Evolutionary conservation across 2,113 vertebrate species (phyloP), one percentile per base, ranked within the genome.

Genomic region (Tragelaphus buxtoni): DNA sequence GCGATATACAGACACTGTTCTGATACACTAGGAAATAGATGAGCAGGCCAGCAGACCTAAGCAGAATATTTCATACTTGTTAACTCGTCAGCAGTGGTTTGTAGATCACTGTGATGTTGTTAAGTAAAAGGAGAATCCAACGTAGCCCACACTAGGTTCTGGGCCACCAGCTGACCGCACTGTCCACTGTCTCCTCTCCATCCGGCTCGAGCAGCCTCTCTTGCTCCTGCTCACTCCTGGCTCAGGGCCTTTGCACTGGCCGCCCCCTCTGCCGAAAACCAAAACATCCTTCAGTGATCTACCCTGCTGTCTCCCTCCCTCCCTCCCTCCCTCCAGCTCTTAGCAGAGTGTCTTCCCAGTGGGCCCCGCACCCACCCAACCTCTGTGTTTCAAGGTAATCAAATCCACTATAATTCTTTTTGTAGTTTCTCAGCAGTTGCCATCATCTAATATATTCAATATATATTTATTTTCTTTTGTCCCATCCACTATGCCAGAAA

Each of bases 341-440:
- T 47, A 77, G 84, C 49, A 79, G 24, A 89, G 30, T 35, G 30
- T 79, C 55, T 45, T 51, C 32, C 56, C 65, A 28, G 16, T 49
- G 47, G 11, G 3, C 5, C 5, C 35, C 0, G 0, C 4, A 22
- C 47, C 47, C 3, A 7, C 26, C 51, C 35, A 65, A 10, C 28
- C 20, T 47, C 72, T 90, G 11, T 77, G 18, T 35, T 96, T 77
- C 60, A 77, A 55, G n/a, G 32, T 61, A 87, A 47, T 39, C 56
- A 65, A 58, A 45, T 2, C 35, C 53, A 76, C 39, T 20, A 2
- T 26, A 53, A 42, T 63, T 63, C n/a, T 17, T 14, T 60, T 69
- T 76, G 65, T 39, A 18, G 26, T 55, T 88, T 79, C 80, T 35
- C 32, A 14, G 16, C 42, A 56, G 60, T 81, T 85, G 55, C 9